These are phyloP conservation scores for Eulemur albifrons DNA, from an alignment of 2,797 vertebrate species.

Conservation along the genomic window DNA sequence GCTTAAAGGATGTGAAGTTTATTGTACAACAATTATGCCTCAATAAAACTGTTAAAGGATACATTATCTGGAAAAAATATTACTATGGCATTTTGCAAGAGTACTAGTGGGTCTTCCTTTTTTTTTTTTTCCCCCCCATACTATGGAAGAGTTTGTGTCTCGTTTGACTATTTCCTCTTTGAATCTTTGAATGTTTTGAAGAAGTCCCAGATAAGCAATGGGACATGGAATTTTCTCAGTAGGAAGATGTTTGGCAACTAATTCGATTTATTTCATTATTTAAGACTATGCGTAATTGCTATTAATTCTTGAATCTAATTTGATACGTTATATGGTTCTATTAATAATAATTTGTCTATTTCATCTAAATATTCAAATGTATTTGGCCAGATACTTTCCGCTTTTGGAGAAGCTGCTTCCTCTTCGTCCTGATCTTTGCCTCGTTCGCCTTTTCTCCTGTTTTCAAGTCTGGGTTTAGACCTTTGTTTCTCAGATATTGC, in stretches of 20 bases:
- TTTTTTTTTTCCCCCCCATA: not conserved
- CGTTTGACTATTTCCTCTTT: not conserved
- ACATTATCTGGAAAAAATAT: not conserved
- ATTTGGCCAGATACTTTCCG: not conserved
- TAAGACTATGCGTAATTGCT: not conserved
- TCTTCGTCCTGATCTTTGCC: not conserved
- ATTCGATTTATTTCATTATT: not conserved
- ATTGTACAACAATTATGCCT: not conserved
- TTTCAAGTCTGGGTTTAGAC: not conserved
- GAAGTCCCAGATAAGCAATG: not conserved
- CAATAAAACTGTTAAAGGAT: not conserved
- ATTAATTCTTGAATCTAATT: not conserved
- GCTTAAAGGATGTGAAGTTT: not conserved
- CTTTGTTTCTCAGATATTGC: not conserved
- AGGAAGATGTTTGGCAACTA: not conserved
- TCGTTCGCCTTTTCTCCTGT: not conserved
- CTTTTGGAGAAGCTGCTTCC: not conserved
- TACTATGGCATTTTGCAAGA: not conserved
- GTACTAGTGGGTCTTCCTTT: not conserved
- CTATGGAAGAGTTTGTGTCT: not conserved
- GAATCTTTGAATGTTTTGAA: not conserved
- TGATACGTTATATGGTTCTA: not conserved
- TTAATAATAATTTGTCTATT: not conserved
- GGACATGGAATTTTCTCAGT: not conserved
- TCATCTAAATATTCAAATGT: not conserved